A percentile compares a stretch with the other conserved stretches of the same genome.
These are phyloP conservation scores for Protomyctophum bolini DNA, from an alignment of 2,113 vertebrate species.

Conservation along the genomic window DNA sequence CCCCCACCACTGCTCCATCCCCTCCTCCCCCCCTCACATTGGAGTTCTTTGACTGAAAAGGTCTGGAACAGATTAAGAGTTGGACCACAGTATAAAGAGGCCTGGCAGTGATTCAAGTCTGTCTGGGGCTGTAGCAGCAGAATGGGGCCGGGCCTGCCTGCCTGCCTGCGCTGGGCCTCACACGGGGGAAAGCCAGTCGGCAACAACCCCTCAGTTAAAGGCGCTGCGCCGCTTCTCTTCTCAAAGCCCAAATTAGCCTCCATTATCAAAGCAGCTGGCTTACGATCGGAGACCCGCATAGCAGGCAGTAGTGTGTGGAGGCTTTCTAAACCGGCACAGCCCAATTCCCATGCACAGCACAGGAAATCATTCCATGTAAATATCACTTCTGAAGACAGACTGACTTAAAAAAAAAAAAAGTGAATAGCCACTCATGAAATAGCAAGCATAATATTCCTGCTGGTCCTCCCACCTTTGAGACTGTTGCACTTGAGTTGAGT, in stretches of 20 bases:
- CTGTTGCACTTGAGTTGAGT: no score
- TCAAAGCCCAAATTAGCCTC: slow-evolving; percentile 74
- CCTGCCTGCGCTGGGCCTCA: slow-evolving; percentile 84
- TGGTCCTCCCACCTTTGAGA: background rate
- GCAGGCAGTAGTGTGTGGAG: slow-evolving; percentile 12
- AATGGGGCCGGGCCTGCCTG: slow-evolving; percentile 53
- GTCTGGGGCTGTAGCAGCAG: slow-evolving; percentile 84
- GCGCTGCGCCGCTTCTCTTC: slow-evolving; percentile 73
- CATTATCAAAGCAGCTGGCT: slow-evolving; percentile 74
- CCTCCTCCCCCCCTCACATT: slow-evolving; percentile 80
- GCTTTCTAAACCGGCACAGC: slow-evolving; percentile 9
- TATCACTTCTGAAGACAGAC: background rate
- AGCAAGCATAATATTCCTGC: no score
- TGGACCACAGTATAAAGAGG: slow-evolving; percentile 89
- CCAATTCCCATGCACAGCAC: background rate
- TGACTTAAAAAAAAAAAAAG: background rate
- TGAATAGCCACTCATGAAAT: no score
- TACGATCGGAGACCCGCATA: slow-evolving; percentile 63
- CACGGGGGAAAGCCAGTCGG: slow-evolving; percentile 77
- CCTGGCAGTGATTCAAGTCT: slow-evolving; percentile 90
- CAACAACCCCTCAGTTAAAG: slow-evolving; percentile 76
- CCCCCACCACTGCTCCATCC: slow-evolving; percentile 40
- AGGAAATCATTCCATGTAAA: background rate
- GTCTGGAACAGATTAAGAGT: slow-evolving; percentile 98
- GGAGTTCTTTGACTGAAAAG: slow-evolving; percentile 91